Conservation (phyloP, 2,888 invertebrate species). For the Rhynchonema sp. region DNA sequence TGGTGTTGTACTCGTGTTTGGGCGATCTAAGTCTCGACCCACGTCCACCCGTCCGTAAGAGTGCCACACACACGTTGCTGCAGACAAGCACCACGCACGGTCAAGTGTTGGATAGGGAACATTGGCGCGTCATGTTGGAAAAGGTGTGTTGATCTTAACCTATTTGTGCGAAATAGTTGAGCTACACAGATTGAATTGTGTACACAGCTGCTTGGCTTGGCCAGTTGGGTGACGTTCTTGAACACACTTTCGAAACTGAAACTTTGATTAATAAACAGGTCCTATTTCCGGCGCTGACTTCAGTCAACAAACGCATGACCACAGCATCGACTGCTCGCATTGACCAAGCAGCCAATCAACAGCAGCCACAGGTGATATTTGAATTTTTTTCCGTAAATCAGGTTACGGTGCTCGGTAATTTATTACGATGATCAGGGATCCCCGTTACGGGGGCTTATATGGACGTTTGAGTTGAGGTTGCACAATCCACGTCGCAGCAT, state of each 20-base stretch:
- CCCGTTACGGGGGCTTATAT: too few relatives aligned
- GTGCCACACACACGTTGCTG: slow-evolving; percentile 88
- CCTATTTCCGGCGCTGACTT: not conserved
- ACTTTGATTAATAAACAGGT: not conserved
- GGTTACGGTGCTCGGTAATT: too few relatives aligned
- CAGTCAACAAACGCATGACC: not conserved
- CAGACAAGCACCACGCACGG: slow-evolving; percentile 93
- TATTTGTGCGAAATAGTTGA: too few relatives aligned
- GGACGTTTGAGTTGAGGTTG: too few relatives aligned
- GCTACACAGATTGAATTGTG: too few relatives aligned
- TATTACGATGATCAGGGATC: too few relatives aligned
- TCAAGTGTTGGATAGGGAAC: slow-evolving; percentile 57
- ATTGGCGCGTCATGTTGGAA: slow-evolving; percentile 85
- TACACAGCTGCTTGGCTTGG: too few relatives aligned
- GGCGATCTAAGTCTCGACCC: slow-evolving; percentile 65
- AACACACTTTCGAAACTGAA: not conserved
- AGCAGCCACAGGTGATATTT: too few relatives aligned
- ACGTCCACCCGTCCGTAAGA: slow-evolving; percentile 71
- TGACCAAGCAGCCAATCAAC: not conserved
- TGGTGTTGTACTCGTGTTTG: slow-evolving; percentile 28
- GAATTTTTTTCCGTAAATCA: too few relatives aligned
- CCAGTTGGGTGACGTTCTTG: not conserved
- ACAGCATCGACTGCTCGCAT: not conserved
- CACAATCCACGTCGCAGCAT: too few relatives aligned
- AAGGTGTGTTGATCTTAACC: too few relatives aligned